Evolutionary conservation across 2,888 invertebrate species (phyloP).

Genomic region (Sinopyrophorus schimmeli): DNA sequence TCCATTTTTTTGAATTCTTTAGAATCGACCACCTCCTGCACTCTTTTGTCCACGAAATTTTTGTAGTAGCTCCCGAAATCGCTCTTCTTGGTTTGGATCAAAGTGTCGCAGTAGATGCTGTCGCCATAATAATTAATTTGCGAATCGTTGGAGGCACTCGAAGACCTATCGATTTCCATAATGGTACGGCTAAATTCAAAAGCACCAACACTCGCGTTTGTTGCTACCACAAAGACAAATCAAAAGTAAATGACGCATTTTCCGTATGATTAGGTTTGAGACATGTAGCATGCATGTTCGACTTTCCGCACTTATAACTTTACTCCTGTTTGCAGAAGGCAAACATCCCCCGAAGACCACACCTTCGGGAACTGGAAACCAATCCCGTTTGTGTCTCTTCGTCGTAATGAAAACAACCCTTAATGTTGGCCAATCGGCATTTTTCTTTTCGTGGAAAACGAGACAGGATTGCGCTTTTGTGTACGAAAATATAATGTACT

Average conservation of each 20-base stretch:
- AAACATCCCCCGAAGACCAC: constrained; percentile 21
- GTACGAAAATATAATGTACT: too few species aligned
- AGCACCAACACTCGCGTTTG: not conserved
- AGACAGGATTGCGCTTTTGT: too few species aligned
- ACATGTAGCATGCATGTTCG: too few species aligned
- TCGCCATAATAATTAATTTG: constrained; percentile 44
- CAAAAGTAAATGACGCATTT: constrained; percentile 11
- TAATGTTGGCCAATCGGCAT: constrained; percentile 38
- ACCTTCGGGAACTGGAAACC: constrained; percentile 1
- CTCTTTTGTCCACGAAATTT: constrained; percentile 33
- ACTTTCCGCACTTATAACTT: too few species aligned
- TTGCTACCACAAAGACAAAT: not conserved
- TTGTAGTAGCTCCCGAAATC: constrained; percentile 45
- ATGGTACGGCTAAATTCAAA: not conserved
- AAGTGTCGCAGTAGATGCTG: constrained; percentile 45
- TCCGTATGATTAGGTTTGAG: constrained; percentile 21
- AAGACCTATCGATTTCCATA: constrained; percentile 48
- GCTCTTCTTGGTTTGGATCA: constrained; percentile 35
- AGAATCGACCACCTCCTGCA: constrained; percentile 33
- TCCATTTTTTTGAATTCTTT: constrained; percentile 36
- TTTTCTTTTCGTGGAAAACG: not conserved
- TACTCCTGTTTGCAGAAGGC: too few species aligned
- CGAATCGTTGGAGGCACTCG: constrained; percentile 51
- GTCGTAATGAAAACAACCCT: constrained; percentile 45
- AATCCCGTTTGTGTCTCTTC: constrained; percentile 20